These are phyloP conservation scores for Campaea margaritaria DNA, from an alignment of 2,888 invertebrate species.

Conservation along the genomic window DNA sequence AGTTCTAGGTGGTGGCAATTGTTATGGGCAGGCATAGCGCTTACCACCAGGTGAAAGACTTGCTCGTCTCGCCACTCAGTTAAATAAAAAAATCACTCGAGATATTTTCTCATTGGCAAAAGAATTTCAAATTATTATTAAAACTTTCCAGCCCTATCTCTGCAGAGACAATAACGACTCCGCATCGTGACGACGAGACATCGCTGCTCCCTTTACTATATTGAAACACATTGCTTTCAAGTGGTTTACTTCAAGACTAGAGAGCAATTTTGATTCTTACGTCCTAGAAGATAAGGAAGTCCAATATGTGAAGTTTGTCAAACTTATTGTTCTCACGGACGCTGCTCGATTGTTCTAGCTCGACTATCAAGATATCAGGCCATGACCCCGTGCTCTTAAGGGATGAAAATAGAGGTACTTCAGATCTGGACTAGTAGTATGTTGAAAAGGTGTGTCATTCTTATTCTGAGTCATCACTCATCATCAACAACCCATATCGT, in stretches of 20 bases:
- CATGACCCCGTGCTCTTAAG: conserved; percentile 64
- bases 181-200: conserved; percentile 59
- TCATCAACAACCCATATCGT: too few relatives aligned
- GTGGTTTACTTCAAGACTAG: conserved; percentile 38
- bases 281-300: conserved; percentile 2
- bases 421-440: background rate
- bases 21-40: too few relatives aligned
- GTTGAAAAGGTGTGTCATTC: too few relatives aligned
- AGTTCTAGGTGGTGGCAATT: too few relatives aligned
- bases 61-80: too few relatives aligned
- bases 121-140: conserved; percentile 13
- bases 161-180: conserved; percentile 35
- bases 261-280: conserved; percentile 27
- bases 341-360: conserved; percentile 76
- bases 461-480: too few relatives aligned
- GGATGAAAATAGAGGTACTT: conserved; percentile 47
- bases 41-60: too few relatives aligned
- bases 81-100: too few relatives aligned
- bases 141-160: conserved; percentile 16
- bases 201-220: conserved; percentile 49
- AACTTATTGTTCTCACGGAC: conserved; percentile 73
- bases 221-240: conserved; percentile 55
- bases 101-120: background rate
- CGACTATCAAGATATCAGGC: conserved; percentile 77
- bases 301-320: conserved; percentile 43